Conservation (phyloP, 1,140 invertebrate species). For the Tachypleus tridentatus region DNA sequence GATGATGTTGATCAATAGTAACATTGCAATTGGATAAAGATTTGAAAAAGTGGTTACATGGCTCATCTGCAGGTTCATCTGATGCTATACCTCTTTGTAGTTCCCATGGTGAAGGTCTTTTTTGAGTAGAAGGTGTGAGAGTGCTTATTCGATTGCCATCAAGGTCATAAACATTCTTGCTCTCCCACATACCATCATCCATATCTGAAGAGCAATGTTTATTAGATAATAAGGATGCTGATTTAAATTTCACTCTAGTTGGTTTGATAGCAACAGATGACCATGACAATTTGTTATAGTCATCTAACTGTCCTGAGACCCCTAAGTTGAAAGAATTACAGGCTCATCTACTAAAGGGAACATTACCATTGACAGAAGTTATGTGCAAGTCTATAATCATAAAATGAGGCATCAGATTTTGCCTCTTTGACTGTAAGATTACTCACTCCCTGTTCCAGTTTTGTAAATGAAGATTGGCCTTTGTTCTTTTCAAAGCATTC, state of each 20-base stretch:
- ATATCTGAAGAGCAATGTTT: constrained; percentile 59
- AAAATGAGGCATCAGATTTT: constrained; percentile 16
- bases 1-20: constrained; percentile 14
- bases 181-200: constrained; percentile 79
- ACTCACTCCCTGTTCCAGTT: constrained; percentile 29
- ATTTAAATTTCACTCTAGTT: constrained; percentile 64
- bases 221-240: constrained; percentile 63
- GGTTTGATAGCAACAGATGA: constrained; percentile 92
- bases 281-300: constrained; percentile 88
- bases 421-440: constrained; percentile 25
- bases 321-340: neutral
- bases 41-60: constrained; percentile 31
- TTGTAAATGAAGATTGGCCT: constrained; percentile 25
- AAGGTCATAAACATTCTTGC: constrained; percentile 42
- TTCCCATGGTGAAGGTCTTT: constrained; percentile 26
- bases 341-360: constrained; percentile 12
- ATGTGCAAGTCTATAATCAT: constrained; percentile 12
- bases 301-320: constrained; percentile 23
- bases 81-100: constrained; percentile 21
- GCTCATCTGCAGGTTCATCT: constrained; percentile 23
- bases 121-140: constrained; percentile 14
- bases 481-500: constrained; percentile 26
- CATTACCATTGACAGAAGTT: constrained; percentile 13
- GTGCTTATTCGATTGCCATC: constrained; percentile 20
- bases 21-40: constrained; percentile 27